Evolutionary conservation across 2,113 vertebrate genomes (phyloP), one percentile per base, ranked within the genome.

Genomic region (Prunella himalayana): DNA sequence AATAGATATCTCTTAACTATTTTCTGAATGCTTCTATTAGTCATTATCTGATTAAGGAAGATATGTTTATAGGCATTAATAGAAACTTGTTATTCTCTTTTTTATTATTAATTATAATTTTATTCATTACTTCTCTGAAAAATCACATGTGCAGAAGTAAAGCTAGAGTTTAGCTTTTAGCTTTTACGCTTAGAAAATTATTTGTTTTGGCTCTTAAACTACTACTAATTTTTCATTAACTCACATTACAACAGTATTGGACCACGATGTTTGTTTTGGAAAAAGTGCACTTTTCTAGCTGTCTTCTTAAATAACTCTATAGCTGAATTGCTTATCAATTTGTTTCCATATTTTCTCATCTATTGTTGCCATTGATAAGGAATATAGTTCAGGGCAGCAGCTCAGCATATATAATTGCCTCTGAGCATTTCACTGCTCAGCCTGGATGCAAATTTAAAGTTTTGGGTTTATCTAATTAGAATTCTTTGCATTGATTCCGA

Each of bases 21-120:
- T 91, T 97, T 96, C 92, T 94, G 95, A 90, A 96, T 97, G 90
- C 95, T 97, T 97, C 76, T 96, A 66, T 93, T 94, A 96, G 83
- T 95, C 83, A 96, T 84, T 73, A 61, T 45, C 31, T 44, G 78
- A 95, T 85, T 87, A 94, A 76, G 1, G 1, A 73, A 76, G 64
- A 93, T 39, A 39, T 53, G 86, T 81, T 96, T 84, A 77, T 39
- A 83, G 50, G 30, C 37, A 86, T 95, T 59, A 68, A 66, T 39
- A 69, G 45, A 75, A 95, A 91, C 15, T 79, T 68, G 23, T 66
- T 85, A 60, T 78, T 92, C 33, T 77, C 25, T 88, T 84, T 94
- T 50, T 66, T 66, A 68, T 95, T 95, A 97, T 86, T 81, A 94
- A 89, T 88, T 94, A 85, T 78, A 44, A 79, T 90, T 89, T 87